A percentile compares a stretch with the other conserved stretches of the same genome.
Evolutionary conservation across 2,113 vertebrate genomes (phyloP).

Genomic region (Pongo pygmaeus): DNA sequence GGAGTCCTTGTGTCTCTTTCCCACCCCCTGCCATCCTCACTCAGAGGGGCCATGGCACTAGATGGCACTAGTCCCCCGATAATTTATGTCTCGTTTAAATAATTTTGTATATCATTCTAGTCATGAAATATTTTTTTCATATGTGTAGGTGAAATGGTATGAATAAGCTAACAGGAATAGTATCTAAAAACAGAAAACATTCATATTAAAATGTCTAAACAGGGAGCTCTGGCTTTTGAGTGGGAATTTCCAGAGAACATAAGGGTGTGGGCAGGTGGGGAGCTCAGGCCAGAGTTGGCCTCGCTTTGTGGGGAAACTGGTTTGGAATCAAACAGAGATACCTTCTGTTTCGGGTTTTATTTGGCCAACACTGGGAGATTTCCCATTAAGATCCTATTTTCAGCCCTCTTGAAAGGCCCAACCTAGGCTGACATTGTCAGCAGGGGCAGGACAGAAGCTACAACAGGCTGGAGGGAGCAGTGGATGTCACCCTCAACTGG

Average conservation of each 20-base stretch:
- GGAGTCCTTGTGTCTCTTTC: neutral
- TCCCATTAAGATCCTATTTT: conserved; percentile 35
- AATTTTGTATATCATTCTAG: conserved; percentile 6
- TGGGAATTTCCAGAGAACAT: neutral
- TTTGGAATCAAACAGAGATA: conserved; percentile 56
- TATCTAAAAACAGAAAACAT: conserved; percentile 40
- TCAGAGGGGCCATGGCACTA: neutral
- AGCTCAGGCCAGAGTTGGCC: neutral
- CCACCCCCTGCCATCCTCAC: neutral
- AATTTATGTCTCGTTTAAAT: neutral
- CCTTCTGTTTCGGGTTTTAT: conserved; percentile 55
- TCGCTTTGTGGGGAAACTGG: neutral
- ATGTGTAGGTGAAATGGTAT: neutral
- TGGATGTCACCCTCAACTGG: neutral
- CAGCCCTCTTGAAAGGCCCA: neutral
- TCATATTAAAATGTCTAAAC: neutral
- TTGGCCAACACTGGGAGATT: conserved; percentile 16
- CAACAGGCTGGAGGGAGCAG: neutral
- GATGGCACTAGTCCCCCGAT: neutral
- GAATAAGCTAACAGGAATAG: conserved; percentile 40
- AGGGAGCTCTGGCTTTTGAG: conserved; percentile 6
- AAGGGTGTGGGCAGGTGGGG: neutral
- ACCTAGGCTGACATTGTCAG: neutral
- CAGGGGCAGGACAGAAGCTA: neutral
- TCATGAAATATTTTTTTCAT: conserved; percentile 31